Conservation (phyloP, 2,888 invertebrate species). For the Xestobium rufovillosum region DNA sequence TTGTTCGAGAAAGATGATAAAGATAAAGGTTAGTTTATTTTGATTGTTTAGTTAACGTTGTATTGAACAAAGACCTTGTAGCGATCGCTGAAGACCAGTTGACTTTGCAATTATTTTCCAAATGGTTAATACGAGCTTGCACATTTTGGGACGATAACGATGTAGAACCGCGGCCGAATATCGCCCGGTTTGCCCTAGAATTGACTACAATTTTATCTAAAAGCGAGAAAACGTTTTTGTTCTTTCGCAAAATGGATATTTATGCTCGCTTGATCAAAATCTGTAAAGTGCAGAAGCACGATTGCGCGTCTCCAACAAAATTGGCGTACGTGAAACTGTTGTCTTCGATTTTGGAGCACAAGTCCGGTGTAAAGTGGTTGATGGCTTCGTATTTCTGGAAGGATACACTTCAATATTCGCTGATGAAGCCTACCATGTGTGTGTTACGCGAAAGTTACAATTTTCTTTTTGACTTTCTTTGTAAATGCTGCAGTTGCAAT, state of each 20-base stretch:
- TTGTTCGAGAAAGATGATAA: background rate
- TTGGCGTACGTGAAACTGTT: conserved; percentile 61
- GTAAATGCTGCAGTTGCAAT: conserved; percentile 49
- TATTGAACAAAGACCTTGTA: background rate
- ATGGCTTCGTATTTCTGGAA: conserved; percentile 57
- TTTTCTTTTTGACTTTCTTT: conserved; percentile 54
- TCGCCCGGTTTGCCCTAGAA: conserved; percentile 52
- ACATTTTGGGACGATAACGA: conserved; percentile 32
- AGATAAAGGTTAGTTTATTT: background rate
- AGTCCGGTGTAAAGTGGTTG: conserved; percentile 59
- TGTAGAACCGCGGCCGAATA: conserved; percentile 39
- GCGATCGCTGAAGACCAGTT: background rate
- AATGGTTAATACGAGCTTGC: conserved; percentile 39
- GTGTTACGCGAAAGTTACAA: conserved; percentile 59
- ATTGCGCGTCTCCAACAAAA: conserved; percentile 54
- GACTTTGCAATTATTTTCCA: conserved; percentile 20
- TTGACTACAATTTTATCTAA: conserved; percentile 48
- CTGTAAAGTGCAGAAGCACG: conserved; percentile 34
- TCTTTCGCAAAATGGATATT: conserved; percentile 22
- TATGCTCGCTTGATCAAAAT: conserved; percentile 37
- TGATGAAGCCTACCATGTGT: conserved; percentile 63
- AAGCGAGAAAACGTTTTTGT: conserved; percentile 50
- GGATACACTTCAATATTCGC: conserved; percentile 54
- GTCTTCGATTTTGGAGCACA: conserved; percentile 52
- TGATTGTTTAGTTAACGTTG: too few relatives aligned